Conservation (phyloP, 2,888 invertebrate species). For the Lasioglossum pauxillum region DNA sequence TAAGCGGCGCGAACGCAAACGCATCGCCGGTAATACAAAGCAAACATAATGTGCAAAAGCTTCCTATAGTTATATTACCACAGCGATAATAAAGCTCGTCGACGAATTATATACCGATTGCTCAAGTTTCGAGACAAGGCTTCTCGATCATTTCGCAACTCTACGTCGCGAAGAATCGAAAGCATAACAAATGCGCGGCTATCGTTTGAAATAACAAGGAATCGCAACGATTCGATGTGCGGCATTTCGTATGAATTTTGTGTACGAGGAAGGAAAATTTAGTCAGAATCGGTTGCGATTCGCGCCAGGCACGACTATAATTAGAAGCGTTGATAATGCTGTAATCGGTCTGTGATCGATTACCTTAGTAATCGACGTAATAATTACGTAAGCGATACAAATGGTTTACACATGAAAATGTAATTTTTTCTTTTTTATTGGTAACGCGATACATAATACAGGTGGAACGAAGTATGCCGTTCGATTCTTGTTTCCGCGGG, state of each 20-base stretch:
- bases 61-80: neutral
- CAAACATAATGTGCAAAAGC: neutral
- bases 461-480: neutral
- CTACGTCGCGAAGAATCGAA: neutral
- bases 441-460: neutral
- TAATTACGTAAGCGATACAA: neutral
- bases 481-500: neutral
- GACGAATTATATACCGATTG: constrained; percentile 1
- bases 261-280: neutral
- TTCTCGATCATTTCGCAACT: constrained; percentile 11
- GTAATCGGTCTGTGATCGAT: neutral
- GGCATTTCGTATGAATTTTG: neutral
- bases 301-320: neutral
- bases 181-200: neutral
- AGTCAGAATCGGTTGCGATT: neutral
- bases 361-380: neutral
- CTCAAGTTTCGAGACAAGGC: constrained; percentile 1
- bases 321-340: neutral
- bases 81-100: neutral
- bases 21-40: neutral
- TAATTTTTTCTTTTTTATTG: constrained; percentile 11
- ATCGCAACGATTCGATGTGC: neutral
- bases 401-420: constrained; percentile 8
- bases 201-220: neutral
- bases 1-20: neutral